Evolutionary conservation across 23 tunicate species (phyloP).

Genomic region (Corella eumyota): DNA sequence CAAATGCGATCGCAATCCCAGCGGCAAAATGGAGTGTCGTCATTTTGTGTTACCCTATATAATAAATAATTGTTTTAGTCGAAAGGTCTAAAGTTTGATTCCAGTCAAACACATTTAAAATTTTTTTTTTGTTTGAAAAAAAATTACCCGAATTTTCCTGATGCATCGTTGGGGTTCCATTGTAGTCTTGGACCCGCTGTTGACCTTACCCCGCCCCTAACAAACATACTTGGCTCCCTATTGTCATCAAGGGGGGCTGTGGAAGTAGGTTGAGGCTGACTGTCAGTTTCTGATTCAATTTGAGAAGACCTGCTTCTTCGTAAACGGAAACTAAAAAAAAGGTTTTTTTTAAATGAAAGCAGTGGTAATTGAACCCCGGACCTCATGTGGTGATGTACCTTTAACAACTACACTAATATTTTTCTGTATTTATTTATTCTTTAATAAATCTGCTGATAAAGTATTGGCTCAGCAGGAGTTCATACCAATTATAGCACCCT

Average conservation of each 20-base stretch:
- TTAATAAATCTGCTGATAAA: no score
- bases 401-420: no score
- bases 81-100: no score
- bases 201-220: conserved; percentile 56
- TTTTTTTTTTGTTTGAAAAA: neutral
- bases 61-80: no score
- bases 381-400: no score
- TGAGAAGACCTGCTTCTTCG: conserved; percentile 54
- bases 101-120: neutral
- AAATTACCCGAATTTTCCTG: neutral
- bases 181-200: conserved; percentile 77
- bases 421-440: no score
- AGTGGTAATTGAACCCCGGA: no score
- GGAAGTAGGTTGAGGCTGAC: neutral
- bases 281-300: conserved; percentile 6
- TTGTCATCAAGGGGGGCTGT: neutral
- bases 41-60: neutral
- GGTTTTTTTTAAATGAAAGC: no score
- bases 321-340: conserved; percentile 36
- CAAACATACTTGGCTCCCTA: conserved; percentile 10
- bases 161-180: conserved; percentile 31
- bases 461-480: no score
- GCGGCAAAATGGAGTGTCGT: conserved; percentile 25
- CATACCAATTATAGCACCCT: no score
- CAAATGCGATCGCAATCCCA: conserved; percentile 48